Conservation (phyloP, 2,797 vertebrate genomes). For the Myotis findleyi region DNA sequence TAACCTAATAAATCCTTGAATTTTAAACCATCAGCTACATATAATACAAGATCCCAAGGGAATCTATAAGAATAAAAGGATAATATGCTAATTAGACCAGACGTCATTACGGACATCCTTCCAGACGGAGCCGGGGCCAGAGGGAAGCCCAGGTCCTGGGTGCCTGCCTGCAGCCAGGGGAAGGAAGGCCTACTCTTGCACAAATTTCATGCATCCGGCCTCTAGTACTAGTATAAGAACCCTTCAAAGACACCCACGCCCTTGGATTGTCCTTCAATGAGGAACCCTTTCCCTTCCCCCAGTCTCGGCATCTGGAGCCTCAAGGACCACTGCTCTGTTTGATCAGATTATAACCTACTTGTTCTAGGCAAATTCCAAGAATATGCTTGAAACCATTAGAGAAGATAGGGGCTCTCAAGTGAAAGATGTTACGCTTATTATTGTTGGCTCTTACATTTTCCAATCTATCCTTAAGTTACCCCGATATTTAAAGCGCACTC, state of each 20-base stretch:
- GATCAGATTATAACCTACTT: not conserved
- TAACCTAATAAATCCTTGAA: slow-evolving; percentile 54
- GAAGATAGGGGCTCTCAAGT: not conserved
- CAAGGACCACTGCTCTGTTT: not conserved
- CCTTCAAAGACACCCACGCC: not conserved
- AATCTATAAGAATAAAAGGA: not conserved
- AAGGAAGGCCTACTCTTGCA: no score
- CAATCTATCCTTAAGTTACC: not conserved
- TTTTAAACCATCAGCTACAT: slow-evolving; percentile 45
- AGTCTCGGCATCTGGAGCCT: not conserved
- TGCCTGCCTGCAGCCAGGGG: no score
- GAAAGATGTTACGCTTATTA: not conserved
- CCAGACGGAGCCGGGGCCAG: no score
- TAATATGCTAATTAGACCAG: no score
- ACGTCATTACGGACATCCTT: no score
- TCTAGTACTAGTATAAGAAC: not conserved
- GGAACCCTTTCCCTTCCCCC: not conserved
- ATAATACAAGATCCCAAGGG: not conserved
- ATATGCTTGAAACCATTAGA: not conserved
- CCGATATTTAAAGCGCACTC: not conserved
- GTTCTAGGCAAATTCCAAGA: not conserved
- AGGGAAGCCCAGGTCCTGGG: no score
- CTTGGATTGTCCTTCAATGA: not conserved
- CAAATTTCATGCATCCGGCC: no score
- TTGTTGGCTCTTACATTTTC: not conserved